Evolutionary conservation across 2,888 invertebrate genomes (phyloP), one percentile per base, ranked within the genome.

Genomic region (Lasioglossum villosulum): DNA sequence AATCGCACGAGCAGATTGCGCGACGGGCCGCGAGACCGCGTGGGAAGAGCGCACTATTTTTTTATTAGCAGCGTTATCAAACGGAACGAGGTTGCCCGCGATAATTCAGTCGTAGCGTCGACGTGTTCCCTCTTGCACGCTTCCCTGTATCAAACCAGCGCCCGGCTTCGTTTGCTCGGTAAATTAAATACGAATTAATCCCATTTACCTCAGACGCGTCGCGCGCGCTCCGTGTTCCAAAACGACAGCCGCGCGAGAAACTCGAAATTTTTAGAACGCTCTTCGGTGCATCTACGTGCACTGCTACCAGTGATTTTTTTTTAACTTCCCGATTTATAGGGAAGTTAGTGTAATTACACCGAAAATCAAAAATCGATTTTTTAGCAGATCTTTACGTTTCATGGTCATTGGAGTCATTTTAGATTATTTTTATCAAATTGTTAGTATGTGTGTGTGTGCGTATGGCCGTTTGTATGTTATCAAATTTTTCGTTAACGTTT

Each of bases 161-260:
- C 8, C n/a, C 74, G 70, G 66, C 56, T 68, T 82, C 79, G 86
- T 86, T 86, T 82, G 56, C 79, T 68, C 82, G 79, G 45, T 42
- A 68, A 86, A 80, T 80, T 82, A 82, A 86, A 79, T 66, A 73
- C 77, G 82, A 86, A 86, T 82, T 82, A 80, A 79, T 72, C 77
- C 75, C 71, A 75, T 80, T 82, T 86, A 39, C 76, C 63, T 45
- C 74, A 37, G 48, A 59, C 63, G 66, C 63, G 71, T 71, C 30
- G 27, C 42, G 42, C 63, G 27, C n/a, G 0, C n/a, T 0, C 10
- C 12, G 56, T 12, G 12, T 12, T 56, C 12, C 12, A 4, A n/a
- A n/a, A 56, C 52, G 0, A 23, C 56, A 4, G 12, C 12, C 56
- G 1, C 12, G 4, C 56, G 56, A 56, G 56, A n/a, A 56, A 27